Evolutionary conservation across 1,140 invertebrate genomes (phyloP).

Genomic region (Mya arenaria): DNA sequence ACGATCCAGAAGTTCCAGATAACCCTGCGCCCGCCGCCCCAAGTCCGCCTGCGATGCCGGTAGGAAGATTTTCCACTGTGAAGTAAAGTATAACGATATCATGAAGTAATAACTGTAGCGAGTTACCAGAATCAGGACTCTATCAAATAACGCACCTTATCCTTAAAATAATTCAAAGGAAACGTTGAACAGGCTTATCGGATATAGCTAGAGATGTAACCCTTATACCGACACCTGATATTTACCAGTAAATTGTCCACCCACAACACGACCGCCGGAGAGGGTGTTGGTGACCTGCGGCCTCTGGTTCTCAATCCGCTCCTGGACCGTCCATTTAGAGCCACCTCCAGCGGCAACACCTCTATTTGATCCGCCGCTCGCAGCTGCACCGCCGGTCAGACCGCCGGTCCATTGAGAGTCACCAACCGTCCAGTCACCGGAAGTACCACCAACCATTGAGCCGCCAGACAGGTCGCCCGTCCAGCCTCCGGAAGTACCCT

Average conservation of each 20-base stretch:
- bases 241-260: slow-evolving; percentile 15
- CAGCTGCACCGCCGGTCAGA: slow-evolving; percentile 6
- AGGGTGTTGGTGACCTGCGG: background rate
- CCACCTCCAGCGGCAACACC: background rate
- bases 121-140: too few relatives aligned
- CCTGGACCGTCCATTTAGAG: slow-evolving; percentile 38
- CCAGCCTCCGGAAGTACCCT: background rate
- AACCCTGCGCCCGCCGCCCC: too few relatives aligned
- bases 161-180: too few relatives aligned
- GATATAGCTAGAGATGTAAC: too few relatives aligned
- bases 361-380: background rate
- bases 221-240: too few relatives aligned
- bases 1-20: too few relatives aligned
- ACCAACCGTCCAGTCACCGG: background rate
- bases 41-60: too few relatives aligned
- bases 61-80: too few relatives aligned
- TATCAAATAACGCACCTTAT: too few relatives aligned
- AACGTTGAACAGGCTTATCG: too few relatives aligned
- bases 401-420: background rate
- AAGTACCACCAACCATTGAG: background rate
- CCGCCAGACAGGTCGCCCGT: background rate
- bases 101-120: too few relatives aligned
- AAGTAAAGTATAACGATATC: too few relatives aligned
- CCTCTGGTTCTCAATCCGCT: slow-evolving; percentile 8
- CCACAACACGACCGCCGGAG: slow-evolving; percentile 40